These are phyloP conservation scores for Pipistrellus pygmaeus DNA, from an alignment of 2,797 vertebrate genomes.

Conservation along the genomic window DNA sequence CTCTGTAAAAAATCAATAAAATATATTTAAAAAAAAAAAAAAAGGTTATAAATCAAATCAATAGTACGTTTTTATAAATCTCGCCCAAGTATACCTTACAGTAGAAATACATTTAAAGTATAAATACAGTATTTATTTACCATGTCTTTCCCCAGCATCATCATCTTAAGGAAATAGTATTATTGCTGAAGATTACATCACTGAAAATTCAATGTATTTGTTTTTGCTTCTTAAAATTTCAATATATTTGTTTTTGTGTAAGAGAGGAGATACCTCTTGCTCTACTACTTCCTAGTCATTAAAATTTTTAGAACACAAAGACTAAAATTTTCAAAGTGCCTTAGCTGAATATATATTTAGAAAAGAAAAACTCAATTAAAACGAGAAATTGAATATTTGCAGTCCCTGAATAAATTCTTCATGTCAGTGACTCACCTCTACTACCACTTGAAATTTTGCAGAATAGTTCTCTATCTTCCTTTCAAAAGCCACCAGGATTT, in stretches of 20 bases:
- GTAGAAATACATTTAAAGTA: constrained; percentile 20
- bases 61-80: neutral
- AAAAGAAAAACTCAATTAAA: constrained; percentile 4
- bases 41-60: neutral
- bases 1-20: too few relatives aligned
- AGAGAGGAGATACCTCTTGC: neutral
- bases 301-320: constrained; percentile 50
- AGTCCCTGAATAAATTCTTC: constrained; percentile 69
- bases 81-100: constrained; percentile 4
- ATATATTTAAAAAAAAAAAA: too few relatives aligned
- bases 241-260: constrained; percentile 6
- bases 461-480: constrained; percentile 81
- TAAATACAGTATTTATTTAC: constrained; percentile 35
- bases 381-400: constrained; percentile 56
- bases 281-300: constrained; percentile 37
- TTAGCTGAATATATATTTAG: neutral
- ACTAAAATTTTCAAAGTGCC: constrained; percentile 31
- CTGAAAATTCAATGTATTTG: neutral
- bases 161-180: constrained; percentile 21
- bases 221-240: constrained; percentile 23
- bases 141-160: neutral
- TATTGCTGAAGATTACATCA: neutral
- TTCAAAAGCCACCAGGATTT: constrained; percentile 79
- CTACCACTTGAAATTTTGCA: constrained; percentile 80
- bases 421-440: constrained; percentile 79